Percentiles rank a stretch among this genome's conserved stretches.
These are phyloP conservation scores for Toxostoma redivivum DNA, from an alignment of 2,113 vertebrate genomes.

Conservation along the genomic window DNA sequence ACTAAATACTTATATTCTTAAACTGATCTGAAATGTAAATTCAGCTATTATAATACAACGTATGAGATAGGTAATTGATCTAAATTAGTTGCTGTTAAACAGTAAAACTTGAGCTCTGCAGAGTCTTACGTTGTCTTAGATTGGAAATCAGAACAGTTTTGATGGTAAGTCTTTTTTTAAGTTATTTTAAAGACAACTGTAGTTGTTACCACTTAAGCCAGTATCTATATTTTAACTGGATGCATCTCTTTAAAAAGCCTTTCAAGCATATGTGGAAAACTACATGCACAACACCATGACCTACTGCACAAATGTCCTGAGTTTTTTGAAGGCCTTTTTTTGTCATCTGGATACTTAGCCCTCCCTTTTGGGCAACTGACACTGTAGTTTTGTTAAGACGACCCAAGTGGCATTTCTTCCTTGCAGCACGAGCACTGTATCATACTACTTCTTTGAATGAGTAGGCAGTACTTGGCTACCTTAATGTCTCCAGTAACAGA, in stretches of 20 bases:
- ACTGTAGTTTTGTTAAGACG: fast-evolving
- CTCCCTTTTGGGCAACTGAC: background rate
- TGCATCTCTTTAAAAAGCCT: background rate
- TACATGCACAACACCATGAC: fast-evolving
- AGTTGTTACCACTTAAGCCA: background rate
- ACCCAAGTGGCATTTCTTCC: background rate
- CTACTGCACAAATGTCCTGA: background rate
- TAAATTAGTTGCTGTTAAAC: background rate
- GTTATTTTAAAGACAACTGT: background rate
- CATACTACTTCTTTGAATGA: background rate
- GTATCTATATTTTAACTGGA: background rate
- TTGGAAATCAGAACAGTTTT: background rate
- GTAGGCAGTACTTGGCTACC: background rate
- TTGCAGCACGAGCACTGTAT: fast-evolving
- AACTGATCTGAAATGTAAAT: background rate
- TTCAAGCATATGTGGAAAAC: background rate
- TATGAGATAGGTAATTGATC: background rate
- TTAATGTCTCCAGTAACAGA: background rate
- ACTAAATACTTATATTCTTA: background rate
- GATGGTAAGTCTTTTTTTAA: background rate
- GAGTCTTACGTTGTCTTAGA: fast-evolving
- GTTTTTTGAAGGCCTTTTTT: background rate
- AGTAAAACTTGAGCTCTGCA: background rate
- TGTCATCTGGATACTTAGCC: background rate
- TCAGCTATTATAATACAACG: background rate